A percentile compares a stretch with the other conserved stretches of the same genome.
phyloP scores from a whole-genome alignment of 2,888 invertebrate species.

The Conistra vaccinii region DNA sequence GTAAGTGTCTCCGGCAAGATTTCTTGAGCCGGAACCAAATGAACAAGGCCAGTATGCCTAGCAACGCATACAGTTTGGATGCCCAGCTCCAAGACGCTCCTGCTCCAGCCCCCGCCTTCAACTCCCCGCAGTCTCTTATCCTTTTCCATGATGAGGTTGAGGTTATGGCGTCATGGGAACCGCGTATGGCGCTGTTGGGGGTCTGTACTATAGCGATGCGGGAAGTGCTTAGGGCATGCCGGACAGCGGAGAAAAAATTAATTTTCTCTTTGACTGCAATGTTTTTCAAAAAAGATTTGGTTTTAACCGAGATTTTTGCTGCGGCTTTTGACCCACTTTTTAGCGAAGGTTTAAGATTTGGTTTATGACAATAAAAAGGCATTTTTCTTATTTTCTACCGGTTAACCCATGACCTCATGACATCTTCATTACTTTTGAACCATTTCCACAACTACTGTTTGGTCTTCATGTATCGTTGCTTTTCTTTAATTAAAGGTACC shows the following conservation, averaged over 20 bases:
- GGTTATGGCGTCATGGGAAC: not conserved
- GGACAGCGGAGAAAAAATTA: not conserved
- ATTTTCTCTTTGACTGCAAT: not conserved
- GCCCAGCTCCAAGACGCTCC: not conserved
- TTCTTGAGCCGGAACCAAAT: slow-evolving; percentile 27
- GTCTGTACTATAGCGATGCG: not conserved
- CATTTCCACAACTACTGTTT: not conserved
- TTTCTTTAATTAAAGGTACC: no score
- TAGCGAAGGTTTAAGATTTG: not conserved
- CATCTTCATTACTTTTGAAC: not conserved
- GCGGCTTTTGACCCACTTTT: not conserved
- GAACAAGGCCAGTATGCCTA: slow-evolving; percentile 27
- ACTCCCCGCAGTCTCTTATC: no score
- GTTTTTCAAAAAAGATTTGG: slow-evolving; percentile 3
- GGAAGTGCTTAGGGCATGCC: not conserved
- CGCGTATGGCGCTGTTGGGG: no score
- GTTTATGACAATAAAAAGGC: not conserved
- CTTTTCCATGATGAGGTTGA: slow-evolving; percentile 2
- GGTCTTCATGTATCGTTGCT: not conserved
- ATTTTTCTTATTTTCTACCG: slow-evolving; percentile 20
- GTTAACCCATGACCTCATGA: slow-evolving; percentile 10
- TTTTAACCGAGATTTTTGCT: not conserved
- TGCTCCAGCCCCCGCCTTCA: not conserved
- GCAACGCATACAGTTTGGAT: not conserved
- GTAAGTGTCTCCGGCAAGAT: not conserved